phyloP scores from a whole-genome alignment of 2,113 vertebrate species.

The Channa maculata region DNA sequence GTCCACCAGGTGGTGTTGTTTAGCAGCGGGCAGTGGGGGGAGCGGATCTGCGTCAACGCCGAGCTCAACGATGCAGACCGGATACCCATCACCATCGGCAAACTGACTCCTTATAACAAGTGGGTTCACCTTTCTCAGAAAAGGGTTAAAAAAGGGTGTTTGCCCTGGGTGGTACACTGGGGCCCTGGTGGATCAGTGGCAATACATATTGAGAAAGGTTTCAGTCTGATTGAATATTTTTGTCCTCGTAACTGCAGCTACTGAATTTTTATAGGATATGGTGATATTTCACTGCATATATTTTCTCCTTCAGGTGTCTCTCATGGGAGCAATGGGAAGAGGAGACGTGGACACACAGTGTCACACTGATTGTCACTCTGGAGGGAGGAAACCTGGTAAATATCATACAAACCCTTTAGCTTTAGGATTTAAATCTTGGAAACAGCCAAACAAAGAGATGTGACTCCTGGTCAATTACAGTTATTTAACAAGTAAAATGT shows the following conservation, averaged over 20 bases:
- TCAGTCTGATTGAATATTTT: no score
- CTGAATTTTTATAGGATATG: no score
- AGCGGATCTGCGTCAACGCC: slow-evolving; percentile 73
- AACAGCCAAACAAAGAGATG: not conserved
- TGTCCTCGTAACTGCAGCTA: no score
- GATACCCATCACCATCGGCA: slow-evolving; percentile 76
- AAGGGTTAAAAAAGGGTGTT: no score
- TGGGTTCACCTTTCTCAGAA: slow-evolving; percentile 23
- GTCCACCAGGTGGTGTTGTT: slow-evolving; percentile 83
- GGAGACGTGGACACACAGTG: slow-evolving; percentile 71
- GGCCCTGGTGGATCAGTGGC: no score
- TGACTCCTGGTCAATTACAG: no score
- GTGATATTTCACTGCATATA: not conserved
- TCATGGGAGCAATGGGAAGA: slow-evolving; percentile 84
- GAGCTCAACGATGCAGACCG: slow-evolving; percentile 72
- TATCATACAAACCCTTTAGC: not conserved
- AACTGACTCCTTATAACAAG: slow-evolving; percentile 83
- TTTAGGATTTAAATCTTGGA: not conserved
- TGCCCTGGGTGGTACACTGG: no score
- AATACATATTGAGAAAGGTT: no score
- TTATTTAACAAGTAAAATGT: not conserved
- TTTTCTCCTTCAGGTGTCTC: slow-evolving; percentile 72
- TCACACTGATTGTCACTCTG: slow-evolving; percentile 70
- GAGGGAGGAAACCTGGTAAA: slow-evolving; percentile 70
- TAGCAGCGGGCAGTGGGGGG: slow-evolving; percentile 79